Evolutionary conservation across 2,888 invertebrate genomes (phyloP).

Genomic region (Gibbula magus): DNA sequence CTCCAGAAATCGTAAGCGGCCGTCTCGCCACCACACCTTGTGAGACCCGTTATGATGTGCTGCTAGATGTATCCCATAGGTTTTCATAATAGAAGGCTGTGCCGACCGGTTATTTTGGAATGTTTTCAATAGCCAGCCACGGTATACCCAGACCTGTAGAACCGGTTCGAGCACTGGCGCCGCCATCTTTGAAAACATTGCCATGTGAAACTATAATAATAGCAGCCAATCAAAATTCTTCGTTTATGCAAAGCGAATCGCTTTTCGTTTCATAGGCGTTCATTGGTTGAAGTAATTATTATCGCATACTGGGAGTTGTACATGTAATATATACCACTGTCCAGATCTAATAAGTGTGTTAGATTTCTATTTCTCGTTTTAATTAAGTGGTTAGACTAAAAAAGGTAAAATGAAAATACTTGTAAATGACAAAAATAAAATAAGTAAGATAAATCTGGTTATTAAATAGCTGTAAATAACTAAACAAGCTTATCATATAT

Average conservation of each 20-base stretch:
- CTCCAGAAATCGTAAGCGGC: constrained; percentile 18
- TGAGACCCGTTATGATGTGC: constrained; percentile 29
- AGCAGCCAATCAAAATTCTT: constrained; percentile 38
- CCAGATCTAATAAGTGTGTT: no score
- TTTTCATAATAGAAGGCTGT: constrained; percentile 38
- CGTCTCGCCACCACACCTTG: constrained; percentile 41
- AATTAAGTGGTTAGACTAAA: no score
- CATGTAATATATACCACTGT: no score
- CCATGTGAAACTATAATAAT: constrained; percentile 38
- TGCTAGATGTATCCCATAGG: constrained; percentile 26
- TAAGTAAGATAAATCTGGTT: no score
- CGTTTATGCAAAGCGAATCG: background rate
- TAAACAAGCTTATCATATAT: no score
- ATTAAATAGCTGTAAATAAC: no score
- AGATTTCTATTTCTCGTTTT: no score
- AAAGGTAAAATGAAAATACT: no score
- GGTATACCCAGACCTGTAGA: constrained; percentile 36
- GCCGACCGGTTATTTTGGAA: constrained; percentile 40
- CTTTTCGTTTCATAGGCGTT: no score
- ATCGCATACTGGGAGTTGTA: no score
- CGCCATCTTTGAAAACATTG: constrained; percentile 44
- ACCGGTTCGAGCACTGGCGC: constrained; percentile 41
- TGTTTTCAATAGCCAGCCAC: constrained; percentile 27
- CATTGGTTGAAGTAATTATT: no score
- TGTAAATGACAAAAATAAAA: no score